Conservation (phyloP, 1,140 invertebrate genomes). For the Lethrus apterus region DNA sequence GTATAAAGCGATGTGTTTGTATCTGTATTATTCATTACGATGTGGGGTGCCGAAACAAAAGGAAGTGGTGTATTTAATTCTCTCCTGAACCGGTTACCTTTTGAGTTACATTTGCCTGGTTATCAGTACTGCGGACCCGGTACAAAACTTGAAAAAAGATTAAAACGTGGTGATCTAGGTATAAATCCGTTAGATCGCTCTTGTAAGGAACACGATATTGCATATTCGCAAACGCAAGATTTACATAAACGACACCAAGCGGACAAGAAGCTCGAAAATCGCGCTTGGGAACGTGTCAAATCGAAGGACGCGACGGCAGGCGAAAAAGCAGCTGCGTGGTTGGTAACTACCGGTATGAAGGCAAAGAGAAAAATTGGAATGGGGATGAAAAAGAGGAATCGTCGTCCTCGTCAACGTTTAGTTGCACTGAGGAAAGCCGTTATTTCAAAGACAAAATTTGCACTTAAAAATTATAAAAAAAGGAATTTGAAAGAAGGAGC, state of each 20-base stretch:
- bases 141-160: constrained; percentile 40
- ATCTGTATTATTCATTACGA: no score
- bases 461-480: no score
- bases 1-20: no score
- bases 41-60: background rate
- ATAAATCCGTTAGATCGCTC: constrained; percentile 43
- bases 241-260: constrained; percentile 36
- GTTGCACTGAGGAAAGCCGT: no score
- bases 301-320: constrained; percentile 35
- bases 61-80: constrained; percentile 14
- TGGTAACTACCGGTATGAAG: constrained; percentile 21
- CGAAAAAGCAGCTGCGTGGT: constrained; percentile 30
- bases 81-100: constrained; percentile 39
- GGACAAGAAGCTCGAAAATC: constrained; percentile 37
- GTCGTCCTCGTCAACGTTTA: no score
- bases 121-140: constrained; percentile 46
- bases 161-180: constrained; percentile 39
- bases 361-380: no score
- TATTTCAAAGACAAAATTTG: no score
- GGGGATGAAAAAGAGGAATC: no score
- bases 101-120: constrained; percentile 42
- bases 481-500: no score
- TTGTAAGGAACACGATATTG: constrained; percentile 44
- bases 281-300: constrained; percentile 38
- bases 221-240: constrained; percentile 37